phyloP scores from a whole-genome alignment of 2,888 invertebrate species.

The Byasa hedistus region DNA sequence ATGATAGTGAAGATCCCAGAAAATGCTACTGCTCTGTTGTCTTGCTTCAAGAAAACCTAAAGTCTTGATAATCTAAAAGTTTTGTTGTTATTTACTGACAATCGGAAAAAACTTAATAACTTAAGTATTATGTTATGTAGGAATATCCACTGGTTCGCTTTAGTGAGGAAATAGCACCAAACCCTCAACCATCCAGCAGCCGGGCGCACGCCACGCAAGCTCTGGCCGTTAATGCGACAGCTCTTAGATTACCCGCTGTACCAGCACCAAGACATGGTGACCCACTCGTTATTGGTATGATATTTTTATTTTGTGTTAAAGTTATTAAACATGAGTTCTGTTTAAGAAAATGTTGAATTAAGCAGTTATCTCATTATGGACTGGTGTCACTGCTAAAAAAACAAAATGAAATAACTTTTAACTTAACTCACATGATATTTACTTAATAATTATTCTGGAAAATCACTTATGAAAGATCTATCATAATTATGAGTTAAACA shows the following conservation, averaged over 20 bases:
- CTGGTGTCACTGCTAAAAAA: too few species aligned
- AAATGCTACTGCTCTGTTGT: background rate
- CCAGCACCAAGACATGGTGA: constrained; percentile 51
- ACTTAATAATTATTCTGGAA: too few species aligned
- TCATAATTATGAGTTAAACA: too few species aligned
- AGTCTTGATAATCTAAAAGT: too few species aligned
- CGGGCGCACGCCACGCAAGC: constrained; percentile 44
- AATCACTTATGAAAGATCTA: too few species aligned
- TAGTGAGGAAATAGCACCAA: constrained; percentile 43
- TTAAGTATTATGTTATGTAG: constrained; percentile 39
- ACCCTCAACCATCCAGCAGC: constrained; percentile 39
- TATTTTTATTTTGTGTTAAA: background rate
- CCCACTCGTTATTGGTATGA: constrained; percentile 49
- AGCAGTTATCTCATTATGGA: too few species aligned
- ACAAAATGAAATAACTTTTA: too few species aligned
- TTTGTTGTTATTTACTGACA: too few species aligned
- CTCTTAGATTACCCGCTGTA: constrained; percentile 56
- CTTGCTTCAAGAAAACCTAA: background rate
- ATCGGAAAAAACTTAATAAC: background rate
- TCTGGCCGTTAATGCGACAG: constrained; percentile 63
- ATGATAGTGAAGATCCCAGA: too few species aligned
- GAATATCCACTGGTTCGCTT: constrained; percentile 61
- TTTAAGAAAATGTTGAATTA: too few species aligned
- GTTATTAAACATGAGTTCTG: too few species aligned
- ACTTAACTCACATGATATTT: too few species aligned